A percentile compares a stretch with the other conserved stretches of the same genome.
phyloP scores from a whole-genome alignment of 2,888 invertebrate genomes.

The Caenorhabditis macrosperma region DNA sequence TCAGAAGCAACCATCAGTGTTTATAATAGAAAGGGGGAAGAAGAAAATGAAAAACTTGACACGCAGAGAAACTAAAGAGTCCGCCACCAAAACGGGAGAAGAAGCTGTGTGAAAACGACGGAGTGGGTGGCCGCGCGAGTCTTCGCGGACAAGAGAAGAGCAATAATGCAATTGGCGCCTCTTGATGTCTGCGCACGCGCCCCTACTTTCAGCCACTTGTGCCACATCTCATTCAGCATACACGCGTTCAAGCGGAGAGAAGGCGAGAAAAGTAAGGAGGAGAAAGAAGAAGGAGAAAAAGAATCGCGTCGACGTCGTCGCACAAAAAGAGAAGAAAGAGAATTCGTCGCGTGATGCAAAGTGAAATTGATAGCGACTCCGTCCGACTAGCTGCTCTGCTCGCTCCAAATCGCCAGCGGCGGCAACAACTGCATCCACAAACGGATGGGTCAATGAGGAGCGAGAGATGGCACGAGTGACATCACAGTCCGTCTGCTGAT shows the following conservation, averaged over 20 bases:
- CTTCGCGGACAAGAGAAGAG: slow-evolving; percentile 28
- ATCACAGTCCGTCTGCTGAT: slow-evolving; percentile 27
- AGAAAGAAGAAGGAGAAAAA: neutral
- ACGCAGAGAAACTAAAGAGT: slow-evolving; percentile 22
- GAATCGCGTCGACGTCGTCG: neutral
- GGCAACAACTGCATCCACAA: neutral
- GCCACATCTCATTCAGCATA: slow-evolving; percentile 6
- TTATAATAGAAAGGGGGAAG: too few relatives aligned
- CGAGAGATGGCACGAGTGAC: slow-evolving; percentile 28
- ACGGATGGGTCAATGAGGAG: slow-evolving; percentile 28
- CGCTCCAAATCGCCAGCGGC: neutral
- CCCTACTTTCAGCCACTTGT: slow-evolving; percentile 48
- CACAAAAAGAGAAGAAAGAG: slow-evolving; percentile 10
- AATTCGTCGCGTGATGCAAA: slow-evolving; percentile 46
- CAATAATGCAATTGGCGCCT: slow-evolving; percentile 54
- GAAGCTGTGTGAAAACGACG: slow-evolving; percentile 26
- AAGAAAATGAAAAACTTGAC: slow-evolving; percentile 3
- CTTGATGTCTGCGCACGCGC: slow-evolving; percentile 36
- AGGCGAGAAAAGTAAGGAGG: slow-evolving; percentile 14
- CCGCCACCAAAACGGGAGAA: slow-evolving; percentile 11
- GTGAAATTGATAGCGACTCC: slow-evolving; percentile 46
- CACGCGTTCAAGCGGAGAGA: slow-evolving; percentile 43
- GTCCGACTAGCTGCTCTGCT: neutral
- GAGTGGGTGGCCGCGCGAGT: slow-evolving; percentile 27
- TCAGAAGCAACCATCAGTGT: too few relatives aligned